Evolutionary conservation across 1,140 invertebrate species (phyloP), one percentile per base, ranked within the genome.

Genomic region (Nasonia longicornis): DNA sequence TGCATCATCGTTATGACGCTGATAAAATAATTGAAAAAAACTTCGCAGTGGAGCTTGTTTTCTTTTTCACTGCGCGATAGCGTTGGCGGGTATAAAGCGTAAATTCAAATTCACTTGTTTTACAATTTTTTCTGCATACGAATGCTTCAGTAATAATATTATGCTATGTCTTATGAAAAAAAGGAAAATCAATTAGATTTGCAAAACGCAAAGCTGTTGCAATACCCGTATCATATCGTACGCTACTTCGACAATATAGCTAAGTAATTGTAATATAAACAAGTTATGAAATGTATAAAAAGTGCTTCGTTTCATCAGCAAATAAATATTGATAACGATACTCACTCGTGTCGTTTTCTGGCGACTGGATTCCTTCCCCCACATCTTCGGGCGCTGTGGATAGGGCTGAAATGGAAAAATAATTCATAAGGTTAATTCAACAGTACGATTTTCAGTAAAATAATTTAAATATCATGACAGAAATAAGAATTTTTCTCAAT

Each of bases 301-400:
- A 52, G 12, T 14, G 16, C n/a, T 6, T 58, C 16, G n/a, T 58
- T 58, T 58, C 52, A 58, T 58, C 16, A 58, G 16, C 16, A 58
- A 58, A n/a, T 58, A 20, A 58, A 58, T 52, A 52, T 52, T 20
- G 48, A 16, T 52, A 83, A 67, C 7, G 12, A 82, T 78, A 86
- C 88, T 89, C 79, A 89, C 88, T 87, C 73, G 88, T 88, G 48
- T 88, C 87, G 74, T 89, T 89, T 69, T 89, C 87, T 69, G 86
- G 86, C n/a, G 82, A 84, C 77, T 85, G 86, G 73, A 85, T 84
- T 22, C 85, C 88, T 78, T 88, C 86, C 42, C 83, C 84, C 70
- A 87, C 86, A 85, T 88, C 86, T 75, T 89, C 88, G 26, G 87
- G 69, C 79, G 88, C 85, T 81, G 88, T 88, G 52, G 88, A 89